These are phyloP conservation scores for Erinaceus europaeus DNA, from an alignment of 2,113 vertebrate species.

Conservation along the genomic window DNA sequence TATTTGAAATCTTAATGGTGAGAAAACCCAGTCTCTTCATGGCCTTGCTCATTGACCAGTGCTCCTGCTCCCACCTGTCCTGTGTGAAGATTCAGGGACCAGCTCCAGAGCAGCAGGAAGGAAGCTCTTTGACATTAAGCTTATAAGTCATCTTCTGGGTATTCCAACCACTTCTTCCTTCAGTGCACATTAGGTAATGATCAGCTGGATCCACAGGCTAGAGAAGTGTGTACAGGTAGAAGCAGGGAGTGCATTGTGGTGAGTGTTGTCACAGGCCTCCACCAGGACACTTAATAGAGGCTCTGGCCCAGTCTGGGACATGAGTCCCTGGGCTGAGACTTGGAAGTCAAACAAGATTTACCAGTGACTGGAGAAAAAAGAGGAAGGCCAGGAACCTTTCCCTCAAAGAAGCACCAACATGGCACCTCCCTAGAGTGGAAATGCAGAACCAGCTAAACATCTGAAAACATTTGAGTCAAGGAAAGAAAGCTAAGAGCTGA, in stretches of 20 bases:
- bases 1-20: neutral
- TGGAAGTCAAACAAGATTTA: neutral
- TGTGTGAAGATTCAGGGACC: neutral
- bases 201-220: neutral
- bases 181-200: neutral
- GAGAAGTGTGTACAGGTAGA: neutral
- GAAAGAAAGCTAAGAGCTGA: neutral
- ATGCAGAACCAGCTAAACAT: neutral
- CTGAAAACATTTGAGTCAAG: neutral
- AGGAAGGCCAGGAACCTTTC: neutral
- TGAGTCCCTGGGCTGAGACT: neutral
- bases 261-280: neutral
- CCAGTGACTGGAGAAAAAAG: neutral
- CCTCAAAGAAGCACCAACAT: neutral
- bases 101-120: neutral
- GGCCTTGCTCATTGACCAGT: neutral
- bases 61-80: neutral
- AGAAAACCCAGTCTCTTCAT: slow-evolving; percentile 7
- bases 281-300: neutral
- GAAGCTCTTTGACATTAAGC: neutral
- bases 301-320: neutral
- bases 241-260: too few species aligned
- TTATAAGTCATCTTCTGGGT: neutral
- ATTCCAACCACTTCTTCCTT: neutral
- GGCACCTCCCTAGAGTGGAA: neutral